These are phyloP conservation scores for Diplazon laetatorius DNA, from an alignment of 2,888 invertebrate species.

Conservation along the genomic window DNA sequence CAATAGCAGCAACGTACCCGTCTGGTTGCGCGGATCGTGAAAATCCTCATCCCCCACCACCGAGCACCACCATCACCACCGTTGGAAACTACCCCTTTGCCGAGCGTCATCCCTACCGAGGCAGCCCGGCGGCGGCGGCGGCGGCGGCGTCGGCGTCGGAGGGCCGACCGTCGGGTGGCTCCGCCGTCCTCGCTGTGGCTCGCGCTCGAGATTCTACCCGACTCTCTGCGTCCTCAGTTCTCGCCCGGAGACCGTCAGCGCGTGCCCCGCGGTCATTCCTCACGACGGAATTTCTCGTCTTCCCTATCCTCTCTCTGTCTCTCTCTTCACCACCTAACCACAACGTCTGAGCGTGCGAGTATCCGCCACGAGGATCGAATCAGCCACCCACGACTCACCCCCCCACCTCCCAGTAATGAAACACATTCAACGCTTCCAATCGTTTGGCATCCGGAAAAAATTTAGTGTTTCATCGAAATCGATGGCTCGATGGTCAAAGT, in stretches of 20 bases:
- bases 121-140: slow-evolving; percentile 40
- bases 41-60: slow-evolving; percentile 47
- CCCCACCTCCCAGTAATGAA: too few species aligned
- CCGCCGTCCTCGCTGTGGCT: slow-evolving; percentile 60
- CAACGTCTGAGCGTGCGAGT: background rate
- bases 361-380: slow-evolving; percentile 46
- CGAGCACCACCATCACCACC: slow-evolving; percentile 36
- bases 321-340: background rate
- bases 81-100: slow-evolving; percentile 59
- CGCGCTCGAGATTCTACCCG: slow-evolving; percentile 62
- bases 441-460: too few species aligned
- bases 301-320: background rate
- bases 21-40: slow-evolving; percentile 56
- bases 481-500: too few species aligned
- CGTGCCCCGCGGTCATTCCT: slow-evolving; percentile 61
- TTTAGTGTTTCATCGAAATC: too few species aligned
- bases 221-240: slow-evolving; percentile 73
- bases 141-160: slow-evolving; percentile 51
- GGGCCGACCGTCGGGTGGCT: slow-evolving; percentile 64
- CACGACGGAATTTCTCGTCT: slow-evolving; percentile 9
- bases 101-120: slow-evolving; percentile 56
- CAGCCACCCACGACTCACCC: background rate
- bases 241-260: slow-evolving; percentile 76
- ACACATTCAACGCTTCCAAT: too few species aligned
- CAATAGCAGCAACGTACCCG: slow-evolving; percentile 26